Percentiles rank a stretch among this genome's conserved stretches.
phyloP scores from a whole-genome alignment of 2,888 invertebrate genomes.

The Crematogaster levior region DNA sequence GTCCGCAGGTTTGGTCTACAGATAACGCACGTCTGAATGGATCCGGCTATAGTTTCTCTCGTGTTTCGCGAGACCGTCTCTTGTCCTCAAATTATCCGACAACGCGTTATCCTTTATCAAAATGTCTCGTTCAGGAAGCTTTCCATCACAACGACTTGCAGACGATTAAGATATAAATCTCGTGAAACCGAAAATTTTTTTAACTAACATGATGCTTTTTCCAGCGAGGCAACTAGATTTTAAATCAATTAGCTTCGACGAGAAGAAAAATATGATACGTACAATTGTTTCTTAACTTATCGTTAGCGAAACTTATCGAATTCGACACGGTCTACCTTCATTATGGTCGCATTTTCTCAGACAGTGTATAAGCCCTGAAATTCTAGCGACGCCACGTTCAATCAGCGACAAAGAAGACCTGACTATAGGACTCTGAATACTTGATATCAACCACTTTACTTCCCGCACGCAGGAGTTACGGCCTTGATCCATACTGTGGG shows the following conservation, averaged over 20 bases:
- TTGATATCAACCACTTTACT: constrained; percentile 44
- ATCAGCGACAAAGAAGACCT: constrained; percentile 18
- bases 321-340: neutral
- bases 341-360: neutral
- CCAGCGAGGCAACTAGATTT: neutral
- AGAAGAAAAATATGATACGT: neutral
- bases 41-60: constrained; percentile 55
- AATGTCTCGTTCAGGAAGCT: constrained; percentile 16
- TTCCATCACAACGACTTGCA: neutral
- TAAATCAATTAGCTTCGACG: neutral
- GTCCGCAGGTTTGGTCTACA: constrained; percentile 72
- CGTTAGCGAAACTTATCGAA: neutral
- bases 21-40: constrained; percentile 73
- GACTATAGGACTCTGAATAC: constrained; percentile 1
- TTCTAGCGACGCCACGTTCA: constrained; percentile 35
- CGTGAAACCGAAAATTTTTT: neutral
- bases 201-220: neutral
- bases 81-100: constrained; percentile 30
- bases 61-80: no score
- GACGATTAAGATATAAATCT: neutral
- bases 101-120: constrained; percentile 6
- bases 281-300: neutral
- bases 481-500: constrained; percentile 12
- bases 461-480: constrained; percentile 10
- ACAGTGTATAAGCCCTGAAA: neutral